phyloP scores from a whole-genome alignment of 1,140 invertebrate genomes.

The Achatina immaculata region DNA sequence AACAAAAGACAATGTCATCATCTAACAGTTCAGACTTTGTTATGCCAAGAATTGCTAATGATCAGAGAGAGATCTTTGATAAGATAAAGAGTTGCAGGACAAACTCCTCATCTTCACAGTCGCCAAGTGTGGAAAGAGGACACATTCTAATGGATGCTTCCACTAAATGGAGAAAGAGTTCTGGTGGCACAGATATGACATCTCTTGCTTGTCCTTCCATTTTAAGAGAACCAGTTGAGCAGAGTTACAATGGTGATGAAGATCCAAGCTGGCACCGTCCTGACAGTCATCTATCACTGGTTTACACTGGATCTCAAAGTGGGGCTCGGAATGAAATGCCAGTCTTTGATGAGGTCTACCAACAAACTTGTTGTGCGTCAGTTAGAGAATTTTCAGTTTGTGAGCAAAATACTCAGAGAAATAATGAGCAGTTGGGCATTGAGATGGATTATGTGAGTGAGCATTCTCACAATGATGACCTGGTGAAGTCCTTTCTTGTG shows the following conservation, averaged over 20 bases:
- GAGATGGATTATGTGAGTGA: background rate
- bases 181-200: background rate
- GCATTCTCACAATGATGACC: background rate
- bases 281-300: background rate
- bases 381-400: background rate
- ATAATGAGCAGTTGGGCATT: background rate
- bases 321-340: background rate
- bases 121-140: background rate
- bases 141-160: background rate
- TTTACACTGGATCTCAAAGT: background rate
- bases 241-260: background rate
- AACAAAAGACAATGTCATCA: too few species aligned
- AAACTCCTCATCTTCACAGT: background rate
- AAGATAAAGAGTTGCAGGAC: background rate
- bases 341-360: background rate
- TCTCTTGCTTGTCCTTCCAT: background rate
- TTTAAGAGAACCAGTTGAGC: constrained; percentile 8
- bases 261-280: background rate
- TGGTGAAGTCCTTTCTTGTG: background rate
- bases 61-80: background rate
- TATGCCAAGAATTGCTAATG: background rate
- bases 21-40: too few species aligned
- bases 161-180: background rate
- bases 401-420: too few species aligned
- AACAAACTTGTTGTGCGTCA: background rate